phyloP scores from a whole-genome alignment of 2,888 invertebrate species.

The Dastarcus helophoroides region DNA sequence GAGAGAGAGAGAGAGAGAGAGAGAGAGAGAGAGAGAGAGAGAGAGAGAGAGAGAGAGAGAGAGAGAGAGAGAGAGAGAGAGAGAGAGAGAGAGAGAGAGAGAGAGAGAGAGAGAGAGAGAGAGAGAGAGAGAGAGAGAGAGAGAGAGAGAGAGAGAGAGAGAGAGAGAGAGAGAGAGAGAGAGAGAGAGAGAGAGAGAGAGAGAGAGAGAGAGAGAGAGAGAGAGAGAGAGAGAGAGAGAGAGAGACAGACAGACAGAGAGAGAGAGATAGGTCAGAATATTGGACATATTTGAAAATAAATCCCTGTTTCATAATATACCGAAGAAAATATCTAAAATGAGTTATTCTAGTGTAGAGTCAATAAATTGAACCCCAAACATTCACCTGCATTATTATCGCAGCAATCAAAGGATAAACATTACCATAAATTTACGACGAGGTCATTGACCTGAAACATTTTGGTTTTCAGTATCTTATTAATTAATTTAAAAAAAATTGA shows the following conservation, averaged over 20 bases:
- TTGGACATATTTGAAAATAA: too few species aligned
- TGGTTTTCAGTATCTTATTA: too few species aligned
- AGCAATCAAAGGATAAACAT: too few species aligned
- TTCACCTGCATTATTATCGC: too few species aligned
- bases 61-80: slow-evolving; percentile 2
- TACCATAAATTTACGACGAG: too few species aligned
- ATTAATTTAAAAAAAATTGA: too few species aligned
- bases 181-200: slow-evolving; percentile 2
- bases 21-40: slow-evolving; percentile 2
- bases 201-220: slow-evolving; percentile 2
- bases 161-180: slow-evolving; percentile 2
- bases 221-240: slow-evolving; percentile 2
- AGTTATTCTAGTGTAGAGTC: too few species aligned
- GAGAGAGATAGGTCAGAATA: too few species aligned
- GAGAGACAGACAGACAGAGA: background rate
- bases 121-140: slow-evolving; percentile 2
- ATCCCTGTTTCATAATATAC: too few species aligned
- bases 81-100: slow-evolving; percentile 2
- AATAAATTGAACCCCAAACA: too few species aligned
- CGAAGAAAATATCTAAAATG: too few species aligned
- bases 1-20: slow-evolving; percentile 2
- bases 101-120: slow-evolving; percentile 2
- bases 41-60: slow-evolving; percentile 1
- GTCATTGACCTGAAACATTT: too few species aligned
- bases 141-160: slow-evolving; percentile 2